Conservation (phyloP, 2,797 vertebrate genomes). For the Acrossocheilus wenchowensis region DNA sequence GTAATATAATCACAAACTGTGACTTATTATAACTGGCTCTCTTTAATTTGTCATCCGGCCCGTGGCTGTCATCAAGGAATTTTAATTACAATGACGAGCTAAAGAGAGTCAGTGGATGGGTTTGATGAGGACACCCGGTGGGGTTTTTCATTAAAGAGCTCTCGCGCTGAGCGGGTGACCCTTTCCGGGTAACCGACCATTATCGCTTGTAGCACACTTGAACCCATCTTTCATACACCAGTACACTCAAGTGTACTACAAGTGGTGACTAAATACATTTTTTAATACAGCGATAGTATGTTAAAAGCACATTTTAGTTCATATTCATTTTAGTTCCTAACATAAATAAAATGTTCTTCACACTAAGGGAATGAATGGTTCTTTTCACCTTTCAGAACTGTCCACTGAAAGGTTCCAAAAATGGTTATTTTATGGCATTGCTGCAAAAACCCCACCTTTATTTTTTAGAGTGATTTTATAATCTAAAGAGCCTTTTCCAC, state of each 20-base stretch:
- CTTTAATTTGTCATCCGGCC: constrained; percentile 18
- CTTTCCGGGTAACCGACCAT: constrained; percentile 46
- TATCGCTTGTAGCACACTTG: neutral
- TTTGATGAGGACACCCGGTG: constrained; percentile 49
- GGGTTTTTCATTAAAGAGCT: constrained; percentile 40
- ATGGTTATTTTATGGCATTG: neutral
- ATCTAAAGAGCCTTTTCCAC: neutral
- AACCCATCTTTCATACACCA: neutral
- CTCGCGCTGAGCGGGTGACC: constrained; percentile 17
- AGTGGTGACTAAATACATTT: neutral
- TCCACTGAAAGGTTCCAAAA: neutral
- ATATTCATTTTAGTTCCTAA: neutral
- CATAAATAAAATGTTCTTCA: too few species aligned
- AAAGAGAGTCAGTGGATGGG: constrained; percentile 29
- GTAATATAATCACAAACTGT: neutral
- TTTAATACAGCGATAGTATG: too few species aligned
- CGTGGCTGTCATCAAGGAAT: constrained; percentile 30
- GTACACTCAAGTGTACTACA: neutral
- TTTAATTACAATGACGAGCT: constrained; percentile 44
- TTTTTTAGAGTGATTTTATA: neutral
- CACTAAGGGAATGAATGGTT: too few species aligned
- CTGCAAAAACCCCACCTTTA: neutral
- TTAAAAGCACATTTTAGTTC: neutral
- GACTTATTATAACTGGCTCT: neutral
- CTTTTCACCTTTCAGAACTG: too few species aligned